Evolutionary conservation across 2,888 invertebrate species (phyloP).

Genomic region (Standfussiana lucernea): DNA sequence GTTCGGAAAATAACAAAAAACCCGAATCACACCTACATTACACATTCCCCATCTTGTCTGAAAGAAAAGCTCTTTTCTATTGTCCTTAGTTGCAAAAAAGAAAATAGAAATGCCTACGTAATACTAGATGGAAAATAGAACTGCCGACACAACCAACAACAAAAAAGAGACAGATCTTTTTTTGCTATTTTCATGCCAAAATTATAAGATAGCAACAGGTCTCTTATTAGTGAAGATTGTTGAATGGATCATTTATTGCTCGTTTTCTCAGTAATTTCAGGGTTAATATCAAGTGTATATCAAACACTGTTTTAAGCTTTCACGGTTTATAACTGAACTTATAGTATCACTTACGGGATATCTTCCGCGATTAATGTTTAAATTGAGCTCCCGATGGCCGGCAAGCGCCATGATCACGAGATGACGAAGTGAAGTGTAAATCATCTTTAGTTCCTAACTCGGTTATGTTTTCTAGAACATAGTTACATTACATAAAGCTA

Average conservation of each 20-base stretch:
- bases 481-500: neutral
- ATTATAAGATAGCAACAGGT: neutral
- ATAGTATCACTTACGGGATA: too few species aligned
- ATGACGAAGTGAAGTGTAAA: too few species aligned
- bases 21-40: conserved; percentile 9
- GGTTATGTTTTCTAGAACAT: neutral
- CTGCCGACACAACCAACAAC: neutral
- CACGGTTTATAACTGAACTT: too few species aligned
- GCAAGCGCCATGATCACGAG: too few species aligned
- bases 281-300: neutral
- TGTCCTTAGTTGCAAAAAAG: conserved; percentile 6
- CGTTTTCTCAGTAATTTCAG: neutral
- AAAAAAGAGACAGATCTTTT: too few species aligned
- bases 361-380: too few species aligned
- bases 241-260: neutral
- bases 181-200: neutral
- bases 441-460: neutral
- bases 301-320: too few species aligned
- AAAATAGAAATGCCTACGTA: conserved; percentile 15
- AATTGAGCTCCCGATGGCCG: too few species aligned
- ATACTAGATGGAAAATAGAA: neutral
- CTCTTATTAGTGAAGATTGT: neutral
- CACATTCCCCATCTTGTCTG: conserved; percentile 16
- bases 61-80: conserved; percentile 9
- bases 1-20: conserved; percentile 6